These are phyloP conservation scores for Strigamia maritima DNA, from an alignment of 2,888 invertebrate genomes.

Conservation along the genomic window DNA sequence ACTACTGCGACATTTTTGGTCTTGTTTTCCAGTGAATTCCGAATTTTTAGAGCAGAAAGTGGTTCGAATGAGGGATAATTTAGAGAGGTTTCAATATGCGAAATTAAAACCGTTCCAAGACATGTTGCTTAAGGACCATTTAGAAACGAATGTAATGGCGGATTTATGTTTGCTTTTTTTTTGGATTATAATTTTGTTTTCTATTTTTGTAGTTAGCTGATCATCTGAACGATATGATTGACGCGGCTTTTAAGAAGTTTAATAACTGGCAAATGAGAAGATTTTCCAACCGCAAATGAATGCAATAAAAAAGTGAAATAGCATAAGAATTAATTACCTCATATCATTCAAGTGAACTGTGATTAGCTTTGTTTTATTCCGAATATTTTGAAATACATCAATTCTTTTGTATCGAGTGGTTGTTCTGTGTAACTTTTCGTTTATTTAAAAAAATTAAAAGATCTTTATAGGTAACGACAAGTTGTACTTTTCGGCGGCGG, in stretches of 20 bases:
- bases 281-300: neutral
- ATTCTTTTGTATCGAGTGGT: neutral
- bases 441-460: neutral
- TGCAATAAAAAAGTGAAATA: neutral
- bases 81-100: conserved; percentile 80
- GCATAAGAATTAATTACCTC: neutral
- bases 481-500: too few species aligned
- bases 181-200: conserved; percentile 12
- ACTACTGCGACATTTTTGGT: conserved; percentile 90
- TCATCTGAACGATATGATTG: conserved; percentile 82
- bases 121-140: conserved; percentile 49
- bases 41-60: conserved; percentile 69
- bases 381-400: neutral
- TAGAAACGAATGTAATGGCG: conserved; percentile 46
- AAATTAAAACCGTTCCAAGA: conserved; percentile 61
- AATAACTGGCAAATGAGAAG: conserved; percentile 68
- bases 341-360: neutral
- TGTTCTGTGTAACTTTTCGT: neutral
- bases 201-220: conserved; percentile 49
- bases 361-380: neutral
- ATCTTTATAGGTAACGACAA: too few species aligned
- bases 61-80: conserved; percentile 81
- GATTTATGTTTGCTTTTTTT: too few species aligned
- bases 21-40: conserved; percentile 77
- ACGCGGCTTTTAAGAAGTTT: conserved; percentile 80